Base-by-base conservation (phyloP, 1,140 invertebrate species). In the Dreissena rostriformis region DNA sequence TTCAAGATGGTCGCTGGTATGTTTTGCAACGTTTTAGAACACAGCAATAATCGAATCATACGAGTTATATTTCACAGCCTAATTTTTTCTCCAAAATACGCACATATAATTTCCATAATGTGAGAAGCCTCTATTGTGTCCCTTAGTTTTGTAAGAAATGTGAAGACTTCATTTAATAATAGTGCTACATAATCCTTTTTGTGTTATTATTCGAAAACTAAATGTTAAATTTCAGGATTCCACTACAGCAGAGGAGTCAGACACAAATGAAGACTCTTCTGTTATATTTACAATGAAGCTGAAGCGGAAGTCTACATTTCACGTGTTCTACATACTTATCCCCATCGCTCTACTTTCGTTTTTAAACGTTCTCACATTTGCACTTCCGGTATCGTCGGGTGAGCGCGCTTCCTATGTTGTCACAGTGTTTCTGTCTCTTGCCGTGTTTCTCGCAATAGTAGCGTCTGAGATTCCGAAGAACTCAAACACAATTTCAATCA, bases 391-490 rank as follows among this genome's bases (percentile, higher is more conserved):
- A 1, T 78, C 85, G 7, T 57, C 77, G 19, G 88, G 88, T 17
- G 88, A 89, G 51, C 85, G 86, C 65, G 71, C 86, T 52, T 61
- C 77, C 12, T 88, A 82, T 51, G 51, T 70, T 5, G 52, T 89
- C 39, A 87, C 86, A 19, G 84, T 86, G 5, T 87, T 88, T 39
- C 68, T 89, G n/a, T 85, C 88, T 2, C 63, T 88, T 26, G 85
- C 87, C 11, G 86, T 89, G 10, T 88, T 89, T 61, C 63, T 89
- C 61, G 84, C 72, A 6, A 80, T 86, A 2, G 71, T 88, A 6
- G 55, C 70, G 11, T 51, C 75, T 15, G 29, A 72, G n/a, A 82
- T 89, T 61, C 88, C 88, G 8, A 55, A 65, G 12, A 88, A 84
- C 10, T 86, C 86, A 15, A 73, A 82, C 39, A 68, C 26, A 14